Evolutionary conservation across 30 jellyfish, hydroid and myxozoan genomes (phyloP), one percentile per base, ranked within the genome.

Genomic region (Chrysaora quinquecirrha): DNA sequence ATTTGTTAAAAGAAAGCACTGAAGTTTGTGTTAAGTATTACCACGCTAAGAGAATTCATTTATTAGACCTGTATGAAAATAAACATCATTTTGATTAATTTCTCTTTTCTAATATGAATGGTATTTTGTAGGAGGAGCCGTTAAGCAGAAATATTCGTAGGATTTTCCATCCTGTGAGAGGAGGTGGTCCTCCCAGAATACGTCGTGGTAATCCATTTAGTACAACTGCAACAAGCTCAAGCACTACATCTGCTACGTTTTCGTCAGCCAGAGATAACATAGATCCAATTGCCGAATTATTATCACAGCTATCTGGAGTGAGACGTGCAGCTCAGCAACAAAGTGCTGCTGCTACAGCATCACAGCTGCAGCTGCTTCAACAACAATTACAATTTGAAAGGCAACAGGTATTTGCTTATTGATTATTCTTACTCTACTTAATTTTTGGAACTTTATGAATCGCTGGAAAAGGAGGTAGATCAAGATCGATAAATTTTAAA

Each of bases 311-410:
- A 34, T 94, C 99, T 18, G 99, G 99, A 23, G 99, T 94, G 4
- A 77, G 99, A 58, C 88, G 99, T 1, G 99, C 97, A 28, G 96
- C 99, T 14, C 97, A 87, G 84, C 99, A 94, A 62, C 99, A 94
- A 47, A 74, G 92, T 50, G 96, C 92, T 0, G 95, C 99, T 12
- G 89, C 97, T 23, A 87, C 99, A 21, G 97, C 99, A 1, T 80
- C 97, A 0, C 99, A 94, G 89, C 88, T 94, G 27, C 99, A 94
- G 80, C 66, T 94, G 11, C 74, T 94, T 31, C 99, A 94, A 31
- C 99, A 94, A 58, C 97, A 94, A 70, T 71, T 94, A 32, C 97
- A 94, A 30, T 94, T 94, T 87, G 99, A 94, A 65, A 72, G 99
- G 11, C 99, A 94, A 58, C 99, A 94, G 96, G 99, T 93, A 75